These are phyloP conservation scores for Pseudolaguvia tuberculata DNA, from an alignment of 2,113 vertebrate species.

Conservation along the genomic window DNA sequence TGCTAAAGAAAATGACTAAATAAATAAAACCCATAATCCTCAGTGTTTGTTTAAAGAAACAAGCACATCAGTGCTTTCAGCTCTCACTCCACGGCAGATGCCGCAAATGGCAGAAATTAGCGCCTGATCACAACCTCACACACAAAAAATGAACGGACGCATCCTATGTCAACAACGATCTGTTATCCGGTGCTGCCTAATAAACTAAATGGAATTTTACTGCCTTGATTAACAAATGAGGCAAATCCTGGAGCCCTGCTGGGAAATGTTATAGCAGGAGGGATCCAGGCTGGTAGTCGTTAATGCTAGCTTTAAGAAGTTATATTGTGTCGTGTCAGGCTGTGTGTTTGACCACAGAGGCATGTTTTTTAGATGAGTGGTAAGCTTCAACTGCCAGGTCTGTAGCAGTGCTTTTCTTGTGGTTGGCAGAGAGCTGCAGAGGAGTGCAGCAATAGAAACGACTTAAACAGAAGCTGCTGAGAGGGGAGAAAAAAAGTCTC, in stretches of 20 bases:
- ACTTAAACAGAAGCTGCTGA: slow-evolving; percentile 30
- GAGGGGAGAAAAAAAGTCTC: slow-evolving; percentile 27
- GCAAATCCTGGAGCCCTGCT: slow-evolving; percentile 18
- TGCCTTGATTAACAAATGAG: slow-evolving; percentile 43
- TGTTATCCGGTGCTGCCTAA: slow-evolving; percentile 58
- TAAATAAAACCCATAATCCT: slow-evolving; percentile 24
- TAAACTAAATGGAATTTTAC: slow-evolving; percentile 62
- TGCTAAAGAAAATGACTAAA: background rate
- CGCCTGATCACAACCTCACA: slow-evolving; percentile 66
- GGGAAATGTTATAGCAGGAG: background rate
- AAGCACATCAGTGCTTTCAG: slow-evolving; percentile 39
- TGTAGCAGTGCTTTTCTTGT: slow-evolving; percentile 32
- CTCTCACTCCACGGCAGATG: slow-evolving; percentile 54
- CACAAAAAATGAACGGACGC: slow-evolving; percentile 66
- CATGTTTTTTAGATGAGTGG: slow-evolving; percentile 32
- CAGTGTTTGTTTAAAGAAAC: slow-evolving; percentile 29
- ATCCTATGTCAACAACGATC: slow-evolving; percentile 64
- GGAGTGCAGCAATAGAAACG: slow-evolving; percentile 32
- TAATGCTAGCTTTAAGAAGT: slow-evolving; percentile 16
- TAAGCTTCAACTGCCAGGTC: slow-evolving; percentile 37
- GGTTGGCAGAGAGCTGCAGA: slow-evolving; percentile 34
- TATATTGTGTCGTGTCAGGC: slow-evolving; percentile 12
- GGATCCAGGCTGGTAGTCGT: background rate
- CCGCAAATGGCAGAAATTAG: slow-evolving; percentile 65
- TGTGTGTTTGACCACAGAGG: slow-evolving; percentile 34